phyloP scores from a whole-genome alignment of 2,888 invertebrate genomes.

The Tenthredo livida region DNA sequence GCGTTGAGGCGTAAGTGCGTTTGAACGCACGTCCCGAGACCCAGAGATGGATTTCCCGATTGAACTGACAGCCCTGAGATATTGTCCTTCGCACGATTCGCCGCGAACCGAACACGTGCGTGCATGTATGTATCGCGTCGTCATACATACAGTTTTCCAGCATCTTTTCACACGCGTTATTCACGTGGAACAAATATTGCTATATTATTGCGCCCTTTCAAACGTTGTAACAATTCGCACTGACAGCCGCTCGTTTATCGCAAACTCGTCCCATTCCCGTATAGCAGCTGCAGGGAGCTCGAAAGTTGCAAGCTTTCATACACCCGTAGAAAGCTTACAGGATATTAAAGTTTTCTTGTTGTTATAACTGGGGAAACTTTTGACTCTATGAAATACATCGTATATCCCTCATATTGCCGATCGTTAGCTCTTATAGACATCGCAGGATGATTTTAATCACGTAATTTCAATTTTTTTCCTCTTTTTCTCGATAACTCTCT shows the following conservation, averaged over 20 bases:
- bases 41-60: background rate
- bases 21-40: background rate
- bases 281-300: background rate
- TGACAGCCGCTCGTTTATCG: slow-evolving; percentile 30
- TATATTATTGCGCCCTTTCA: background rate
- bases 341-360: slow-evolving; percentile 5
- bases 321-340: background rate
- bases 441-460: background rate
- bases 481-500: too few species aligned
- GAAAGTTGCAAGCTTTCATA: slow-evolving; percentile 3
- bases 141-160: background rate
- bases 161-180: slow-evolving; percentile 10
- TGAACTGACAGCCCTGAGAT: slow-evolving; percentile 20
- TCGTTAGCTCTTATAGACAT: background rate
- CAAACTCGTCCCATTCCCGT: background rate
- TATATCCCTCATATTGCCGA: background rate
- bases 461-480: background rate
- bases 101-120: background rate
- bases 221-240: slow-evolving; percentile 24
- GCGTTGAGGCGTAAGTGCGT: slow-evolving; percentile 18
- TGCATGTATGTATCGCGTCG: background rate
- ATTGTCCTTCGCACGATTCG: slow-evolving; percentile 27
- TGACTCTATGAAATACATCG: background rate
- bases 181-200: slow-evolving; percentile 23
- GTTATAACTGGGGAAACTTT: background rate